Percentiles rank a stretch among this genome's conserved stretches.
phyloP scores from a whole-genome alignment of 2,113 vertebrate species.

The Xiphophorus hellerii region DNA sequence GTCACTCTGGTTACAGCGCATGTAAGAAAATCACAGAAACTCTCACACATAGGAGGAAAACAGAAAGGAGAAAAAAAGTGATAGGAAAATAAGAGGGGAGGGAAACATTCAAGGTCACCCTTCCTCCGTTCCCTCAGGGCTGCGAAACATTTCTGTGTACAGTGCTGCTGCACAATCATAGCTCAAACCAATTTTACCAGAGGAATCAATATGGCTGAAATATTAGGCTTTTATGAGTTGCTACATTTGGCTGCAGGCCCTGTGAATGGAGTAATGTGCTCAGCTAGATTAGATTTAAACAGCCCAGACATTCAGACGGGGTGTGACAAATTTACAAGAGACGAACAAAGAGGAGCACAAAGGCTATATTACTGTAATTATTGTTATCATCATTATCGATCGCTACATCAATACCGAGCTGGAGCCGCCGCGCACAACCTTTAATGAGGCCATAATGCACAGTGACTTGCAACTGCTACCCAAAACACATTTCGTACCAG shows the following conservation, averaged over 20 bases:
- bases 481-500: constrained; percentile 14
- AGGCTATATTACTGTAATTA: constrained; percentile 25
- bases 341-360: constrained; percentile 47
- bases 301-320: constrained; percentile 59
- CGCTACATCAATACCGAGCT: constrained; percentile 19
- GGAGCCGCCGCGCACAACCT: constrained; percentile 14
- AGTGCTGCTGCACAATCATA: constrained; percentile 70
- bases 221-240: constrained; percentile 81
- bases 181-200: constrained; percentile 78
- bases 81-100: constrained; percentile 45
- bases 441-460: constrained; percentile 9
- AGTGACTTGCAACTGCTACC: background rate
- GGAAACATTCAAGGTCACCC: constrained; percentile 77
- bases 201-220: constrained; percentile 84
- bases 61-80: constrained; percentile 39
- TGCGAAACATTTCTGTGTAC: constrained; percentile 71
- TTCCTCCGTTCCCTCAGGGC: constrained; percentile 47
- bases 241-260: constrained; percentile 76
- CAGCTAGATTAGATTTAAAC: constrained; percentile 77
- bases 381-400: constrained; percentile 37
- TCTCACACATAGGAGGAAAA: constrained; percentile 38
- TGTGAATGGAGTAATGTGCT: constrained; percentile 74
- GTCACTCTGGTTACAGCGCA: constrained; percentile 34
- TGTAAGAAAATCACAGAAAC: constrained; percentile 37
- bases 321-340: constrained; percentile 50